Conservation (phyloP, 1,140 invertebrate species). For the Aphelinus certus region DNA sequence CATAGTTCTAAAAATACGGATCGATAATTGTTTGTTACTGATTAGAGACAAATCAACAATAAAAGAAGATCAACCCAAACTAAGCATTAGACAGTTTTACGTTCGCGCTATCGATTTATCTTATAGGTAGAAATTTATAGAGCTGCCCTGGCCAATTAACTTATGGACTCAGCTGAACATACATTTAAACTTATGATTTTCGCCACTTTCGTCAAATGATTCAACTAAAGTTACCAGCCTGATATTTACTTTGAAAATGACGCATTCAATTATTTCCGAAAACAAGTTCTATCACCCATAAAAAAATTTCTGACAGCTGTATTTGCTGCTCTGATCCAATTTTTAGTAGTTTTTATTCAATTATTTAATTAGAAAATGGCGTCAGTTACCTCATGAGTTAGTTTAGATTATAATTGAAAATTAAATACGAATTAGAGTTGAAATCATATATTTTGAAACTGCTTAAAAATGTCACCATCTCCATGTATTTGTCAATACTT, state of each 20-base stretch:
- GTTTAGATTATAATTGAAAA: background rate
- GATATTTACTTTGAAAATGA: conserved; percentile 19
- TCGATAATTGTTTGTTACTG: too few relatives aligned
- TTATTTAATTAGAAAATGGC: background rate
- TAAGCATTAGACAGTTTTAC: too few relatives aligned
- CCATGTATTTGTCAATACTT: too few relatives aligned
- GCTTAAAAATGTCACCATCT: too few relatives aligned
- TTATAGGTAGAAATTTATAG: too few relatives aligned
- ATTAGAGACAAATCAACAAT: too few relatives aligned
- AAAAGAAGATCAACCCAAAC: too few relatives aligned
- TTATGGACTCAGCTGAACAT: too few relatives aligned
- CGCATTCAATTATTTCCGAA: conserved; percentile 11
- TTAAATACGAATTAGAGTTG: background rate
- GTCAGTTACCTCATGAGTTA: background rate
- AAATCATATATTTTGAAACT: background rate
- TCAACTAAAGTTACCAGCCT: background rate
- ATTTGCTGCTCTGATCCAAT: background rate
- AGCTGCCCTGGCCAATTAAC: too few relatives aligned
- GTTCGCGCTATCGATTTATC: too few relatives aligned
- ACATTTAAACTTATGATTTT: too few relatives aligned
- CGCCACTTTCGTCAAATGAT: background rate
- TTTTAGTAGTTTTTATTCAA: background rate
- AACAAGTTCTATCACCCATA: background rate
- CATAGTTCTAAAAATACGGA: too few relatives aligned
- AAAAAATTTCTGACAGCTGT: background rate